Base-by-base conservation (phyloP, 92 coral and sea anemone species). In the Pocillopora grandis region DNA sequence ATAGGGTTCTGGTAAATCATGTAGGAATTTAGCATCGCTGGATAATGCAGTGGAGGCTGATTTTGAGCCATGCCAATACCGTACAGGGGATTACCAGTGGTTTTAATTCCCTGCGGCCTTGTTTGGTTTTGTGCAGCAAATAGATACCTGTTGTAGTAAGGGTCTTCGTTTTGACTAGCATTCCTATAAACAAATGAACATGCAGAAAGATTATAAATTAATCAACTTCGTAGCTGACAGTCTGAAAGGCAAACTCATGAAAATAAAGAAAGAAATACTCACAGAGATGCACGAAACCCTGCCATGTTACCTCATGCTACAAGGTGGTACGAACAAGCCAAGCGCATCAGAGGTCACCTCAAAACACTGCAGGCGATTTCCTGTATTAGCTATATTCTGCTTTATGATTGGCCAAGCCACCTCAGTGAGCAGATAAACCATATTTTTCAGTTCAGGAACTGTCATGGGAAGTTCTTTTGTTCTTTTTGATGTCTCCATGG, bases 51-150 rank as follows among this genome's bases (percentile, higher is more conserved):
- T 23, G 71, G 71, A 66, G 71, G 20, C 71, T 78, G 82, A 78
- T 63, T 63, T 63, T 78, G 82, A 62, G 72, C 72, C 59, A 16
- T 78, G 62, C 83, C 75, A 79, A 49, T 61, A 66, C 76, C 77
- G 59, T 68, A 80, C 77, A 80, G 85, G 85, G 85, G 33, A 81
- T 81, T 71, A 71, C 85, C 77, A 69, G 77, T 81, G 77, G 71
- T 58, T 68, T 71, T 81, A 69, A 80, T 23, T 81, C 58, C 77
- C 69, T 59, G 85, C 52, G 37, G 85, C 85, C 77, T 81, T 81
- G 76, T 80, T 80, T 83, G 87, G 66, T 83, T 83, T 83, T 35
- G 80, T 73, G 80, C 87, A 23, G 77, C 71, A 82, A 84, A 84
- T 20, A 84, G 76, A 76, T 65, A 84, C 76, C 76, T 69, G 68